Percentiles rank a stretch among this genome's conserved stretches.
Evolutionary conservation across 2,888 invertebrate species (phyloP).

Genomic region (Phortica okadai): DNA sequence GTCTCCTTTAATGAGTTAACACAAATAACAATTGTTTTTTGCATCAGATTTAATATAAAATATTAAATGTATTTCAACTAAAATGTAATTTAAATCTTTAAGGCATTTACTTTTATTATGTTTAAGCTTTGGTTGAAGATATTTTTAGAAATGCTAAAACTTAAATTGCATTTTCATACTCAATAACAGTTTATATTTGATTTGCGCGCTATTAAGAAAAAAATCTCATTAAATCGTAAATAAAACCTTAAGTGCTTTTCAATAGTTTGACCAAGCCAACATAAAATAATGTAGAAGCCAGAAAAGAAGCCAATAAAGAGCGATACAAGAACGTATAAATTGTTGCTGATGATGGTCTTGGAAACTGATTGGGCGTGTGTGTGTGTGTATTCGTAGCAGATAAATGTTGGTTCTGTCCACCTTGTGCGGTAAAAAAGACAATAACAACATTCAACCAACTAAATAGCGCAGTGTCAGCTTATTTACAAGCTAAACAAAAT

Average conservation of each 20-base stretch:
- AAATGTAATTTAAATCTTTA: too few species aligned
- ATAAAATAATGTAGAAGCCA: not conserved
- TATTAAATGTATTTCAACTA: too few species aligned
- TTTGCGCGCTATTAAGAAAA: not conserved
- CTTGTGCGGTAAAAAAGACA: not conserved
- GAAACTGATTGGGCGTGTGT: not conserved
- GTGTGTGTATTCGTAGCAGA: not conserved
- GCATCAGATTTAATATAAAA: too few species aligned
- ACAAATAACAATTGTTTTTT: too few species aligned
- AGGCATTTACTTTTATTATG: too few species aligned
- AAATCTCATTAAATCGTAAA: slow-evolving; percentile 29
- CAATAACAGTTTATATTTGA: slow-evolving; percentile 6
- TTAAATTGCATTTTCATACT: not conserved
- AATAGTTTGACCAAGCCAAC: not conserved
- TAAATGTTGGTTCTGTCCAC: not conserved
- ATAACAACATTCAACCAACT: not conserved
- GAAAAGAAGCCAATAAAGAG: slow-evolving; percentile 23
- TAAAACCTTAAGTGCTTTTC: slow-evolving; percentile 7
- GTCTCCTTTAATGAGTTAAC: too few species aligned
- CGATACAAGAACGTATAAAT: slow-evolving; percentile 21
- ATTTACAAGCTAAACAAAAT: not conserved
- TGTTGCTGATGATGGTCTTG: not conserved
- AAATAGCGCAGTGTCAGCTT: slow-evolving; percentile 7
- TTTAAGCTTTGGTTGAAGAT: too few species aligned
- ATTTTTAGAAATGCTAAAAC: not conserved